Percentiles rank a stretch among this genome's conserved stretches.
These are phyloP conservation scores for Caerostris darwini DNA, from an alignment of 1,140 invertebrate species.

Conservation along the genomic window DNA sequence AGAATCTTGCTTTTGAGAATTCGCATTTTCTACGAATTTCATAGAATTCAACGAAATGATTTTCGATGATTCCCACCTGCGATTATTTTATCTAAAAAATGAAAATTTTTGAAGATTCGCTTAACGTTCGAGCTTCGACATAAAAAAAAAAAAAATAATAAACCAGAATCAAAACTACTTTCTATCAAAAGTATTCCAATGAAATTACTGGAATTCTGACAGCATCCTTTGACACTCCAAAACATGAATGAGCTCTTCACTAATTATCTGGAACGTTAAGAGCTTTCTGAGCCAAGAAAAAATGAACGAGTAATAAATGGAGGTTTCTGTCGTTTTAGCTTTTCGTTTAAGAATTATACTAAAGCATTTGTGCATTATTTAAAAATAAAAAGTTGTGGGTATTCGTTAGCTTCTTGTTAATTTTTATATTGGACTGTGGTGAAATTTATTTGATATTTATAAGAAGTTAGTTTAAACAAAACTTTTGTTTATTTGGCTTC, in stretches of 20 bases:
- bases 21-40: not conserved
- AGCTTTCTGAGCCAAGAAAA: not conserved
- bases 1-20: not conserved
- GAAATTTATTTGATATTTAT: constrained; percentile 12
- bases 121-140: not conserved
- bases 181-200: not conserved
- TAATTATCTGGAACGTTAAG: constrained; percentile 7
- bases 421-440: not conserved
- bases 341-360: not conserved
- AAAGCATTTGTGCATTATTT: not conserved
- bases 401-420: not conserved
- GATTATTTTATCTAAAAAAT: not conserved
- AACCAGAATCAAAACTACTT: not conserved
- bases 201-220: not conserved
- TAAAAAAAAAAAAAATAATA: not conserved
- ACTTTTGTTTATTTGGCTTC: too few species aligned
- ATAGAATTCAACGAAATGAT: not conserved
- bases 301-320: constrained; percentile 5
- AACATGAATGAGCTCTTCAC: constrained; percentile 28
- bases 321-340: not conserved
- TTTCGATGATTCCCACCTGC: not conserved
- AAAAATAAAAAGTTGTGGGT: not conserved
- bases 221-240: constrained; percentile 7
- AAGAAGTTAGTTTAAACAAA: not conserved
- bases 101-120: not conserved